Conservation (phyloP, 2,888 invertebrate genomes). For the Cataglyphis altisquamis region DNA sequence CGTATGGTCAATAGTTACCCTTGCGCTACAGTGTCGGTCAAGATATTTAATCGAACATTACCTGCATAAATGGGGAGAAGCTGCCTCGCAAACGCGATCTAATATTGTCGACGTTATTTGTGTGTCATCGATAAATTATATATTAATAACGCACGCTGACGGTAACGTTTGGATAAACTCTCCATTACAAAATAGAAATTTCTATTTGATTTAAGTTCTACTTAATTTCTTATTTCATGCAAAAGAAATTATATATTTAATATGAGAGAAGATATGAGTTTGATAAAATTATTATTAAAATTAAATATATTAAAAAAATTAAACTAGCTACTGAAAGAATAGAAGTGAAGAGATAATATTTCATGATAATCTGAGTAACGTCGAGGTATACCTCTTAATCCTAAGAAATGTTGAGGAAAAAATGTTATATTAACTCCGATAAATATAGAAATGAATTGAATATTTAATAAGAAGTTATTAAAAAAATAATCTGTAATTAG, state of each 20-base stretch:
- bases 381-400: no score
- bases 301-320: no score
- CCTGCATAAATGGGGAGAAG: conserved; percentile 35
- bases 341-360: no score
- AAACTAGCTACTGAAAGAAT: no score
- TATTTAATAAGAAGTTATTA: no score
- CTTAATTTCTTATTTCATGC: background rate
- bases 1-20: conserved; percentile 72
- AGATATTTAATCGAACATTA: conserved; percentile 61
- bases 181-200: background rate
- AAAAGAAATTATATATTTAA: background rate
- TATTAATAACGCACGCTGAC: background rate
- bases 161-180: background rate
- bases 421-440: no score
- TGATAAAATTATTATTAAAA: background rate
- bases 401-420: no score
- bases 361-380: no score
- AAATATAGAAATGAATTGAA: no score
- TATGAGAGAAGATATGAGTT: background rate
- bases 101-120: conserved; percentile 6
- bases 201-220: background rate
- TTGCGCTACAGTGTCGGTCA: conserved; percentile 36
- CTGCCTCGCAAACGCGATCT: background rate
- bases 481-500: no score
- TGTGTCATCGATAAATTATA: background rate